phyloP scores from a whole-genome alignment of 2,797 vertebrate species.

The Hippocampus kuda region DNA sequence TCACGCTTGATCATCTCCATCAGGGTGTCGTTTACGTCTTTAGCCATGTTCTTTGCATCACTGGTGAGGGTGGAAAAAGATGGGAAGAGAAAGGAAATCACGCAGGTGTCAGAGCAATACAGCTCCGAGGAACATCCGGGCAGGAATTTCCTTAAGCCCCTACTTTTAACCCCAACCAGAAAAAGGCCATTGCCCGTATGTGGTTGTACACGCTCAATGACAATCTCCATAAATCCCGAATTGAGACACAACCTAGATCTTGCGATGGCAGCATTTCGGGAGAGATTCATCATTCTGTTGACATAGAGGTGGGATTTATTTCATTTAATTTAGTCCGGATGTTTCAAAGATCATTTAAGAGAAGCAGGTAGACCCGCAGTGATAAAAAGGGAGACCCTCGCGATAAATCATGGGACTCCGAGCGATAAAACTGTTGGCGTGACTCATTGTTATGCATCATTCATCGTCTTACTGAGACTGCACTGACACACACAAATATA shows the following conservation, averaged over 20 bases:
- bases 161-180: background rate
- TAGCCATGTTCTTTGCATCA: conserved; percentile 94
- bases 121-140: too few relatives aligned
- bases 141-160: too few relatives aligned
- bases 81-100: too few relatives aligned
- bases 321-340: conserved; percentile 25
- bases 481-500: conserved; percentile 15
- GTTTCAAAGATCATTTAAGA: conserved; percentile 36
- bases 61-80: conserved; percentile 46
- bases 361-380: conserved; percentile 11
- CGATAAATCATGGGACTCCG: conserved; percentile 12
- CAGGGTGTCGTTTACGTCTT: conserved; percentile 77
- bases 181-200: background rate
- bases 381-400: conserved; percentile 6
- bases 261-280: conserved; percentile 28
- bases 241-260: conserved; percentile 25
- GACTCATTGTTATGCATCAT: conserved; percentile 3
- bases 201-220: background rate
- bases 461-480: conserved; percentile 17
- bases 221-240: background rate
- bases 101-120: background rate
- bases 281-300: conserved; percentile 26
- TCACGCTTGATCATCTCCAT: conserved; percentile 73
- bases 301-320: conserved; percentile 18
- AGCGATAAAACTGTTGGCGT: conserved; percentile 10